Base-by-base conservation (phyloP, 2,113 vertebrate genomes). In the Chamaea fasciata region DNA sequence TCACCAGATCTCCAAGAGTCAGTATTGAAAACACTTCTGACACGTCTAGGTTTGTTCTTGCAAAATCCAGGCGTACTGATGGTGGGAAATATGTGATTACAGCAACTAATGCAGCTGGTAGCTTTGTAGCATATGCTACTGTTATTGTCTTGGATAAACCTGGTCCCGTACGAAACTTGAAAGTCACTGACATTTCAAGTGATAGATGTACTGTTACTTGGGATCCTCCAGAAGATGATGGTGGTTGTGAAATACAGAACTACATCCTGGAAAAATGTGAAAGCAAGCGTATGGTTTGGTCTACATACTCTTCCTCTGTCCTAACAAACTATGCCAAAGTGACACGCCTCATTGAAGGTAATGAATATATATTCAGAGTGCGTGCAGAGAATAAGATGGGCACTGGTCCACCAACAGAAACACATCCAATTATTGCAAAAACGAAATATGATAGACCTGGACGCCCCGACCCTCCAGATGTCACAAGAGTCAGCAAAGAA, bases 351-450 rank as follows among this genome's bases (percentile, higher is more conserved):
- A 98, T 99, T 87, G 99, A 99, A 98, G 99, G 99, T 81, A 99
- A 99, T 93, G 98, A 99, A 96, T 99, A 99, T 84, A 99, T 99
- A 92, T 99, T 99, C 95, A 98, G 99, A 97, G 98, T 99, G 60
- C 98, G 99, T 95, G 99, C 99, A 92, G 99, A 99, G 93, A 99
- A 99, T 92, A 99, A 99, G 96, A 99, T 99, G 98, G 99, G 99
- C 49, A 99, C 99, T 80, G 99, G 99, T 37, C 99, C 99, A 93
- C 99, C 99, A 60, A 98, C 98, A 85, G 98, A 99, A 98, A 99
- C 98, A 70, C 98, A 99, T 50, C 97, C 99, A 82, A 98, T 99
- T 94, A 96, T 99, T 87, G 99, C 99, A 27, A 99, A 99, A 95
- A 99, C 99, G 5, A 99, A 99, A 89, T 99, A 98, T 82, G 98